A percentile compares a stretch with the other conserved stretches of the same genome.
These are phyloP conservation scores for Rhagoletis pomonella DNA, from an alignment of 1,140 invertebrate genomes.

Conservation along the genomic window DNA sequence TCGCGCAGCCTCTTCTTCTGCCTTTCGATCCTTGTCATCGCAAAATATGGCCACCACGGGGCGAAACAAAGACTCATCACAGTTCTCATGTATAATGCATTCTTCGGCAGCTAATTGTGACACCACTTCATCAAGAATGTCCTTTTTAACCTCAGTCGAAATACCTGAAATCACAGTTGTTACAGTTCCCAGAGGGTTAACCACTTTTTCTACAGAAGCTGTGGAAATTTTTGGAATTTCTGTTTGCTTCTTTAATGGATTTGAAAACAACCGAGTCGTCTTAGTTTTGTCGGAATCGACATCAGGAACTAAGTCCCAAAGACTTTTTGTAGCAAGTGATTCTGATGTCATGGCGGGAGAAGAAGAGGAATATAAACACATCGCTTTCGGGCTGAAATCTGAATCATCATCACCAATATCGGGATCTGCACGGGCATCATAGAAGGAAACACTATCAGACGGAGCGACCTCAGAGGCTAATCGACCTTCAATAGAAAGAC, in stretches of 20 bases:
- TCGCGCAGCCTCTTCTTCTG: not conserved
- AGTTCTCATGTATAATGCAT: conserved; percentile 77
- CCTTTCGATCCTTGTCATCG: conserved; percentile 59
- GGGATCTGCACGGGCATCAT: conserved; percentile 69
- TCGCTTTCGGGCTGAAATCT: conserved; percentile 31
- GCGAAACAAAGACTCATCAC: conserved; percentile 79
- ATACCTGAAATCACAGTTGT: conserved; percentile 73
- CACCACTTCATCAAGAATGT: conserved; percentile 73
- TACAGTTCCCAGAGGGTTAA: conserved; percentile 83
- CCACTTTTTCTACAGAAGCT: conserved; percentile 76
- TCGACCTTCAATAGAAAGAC: conserved; percentile 59
- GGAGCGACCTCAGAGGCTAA: conserved; percentile 55
- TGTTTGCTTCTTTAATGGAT: conserved; percentile 6
- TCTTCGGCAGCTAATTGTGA: conserved; percentile 73
- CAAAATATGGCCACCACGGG: conserved; percentile 76
- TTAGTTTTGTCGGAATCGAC: conserved; percentile 65
- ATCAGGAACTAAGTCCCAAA: conserved; percentile 59
- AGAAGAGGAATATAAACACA: not conserved
- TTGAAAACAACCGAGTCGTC: conserved; percentile 49
- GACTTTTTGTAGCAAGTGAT: conserved; percentile 15
- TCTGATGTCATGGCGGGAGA: conserved; percentile 13
- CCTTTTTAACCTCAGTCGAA: conserved; percentile 76
- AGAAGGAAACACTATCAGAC: conserved; percentile 67
- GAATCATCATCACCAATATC: conserved; percentile 59
- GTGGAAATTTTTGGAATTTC: conserved; percentile 22